These are phyloP conservation scores for Podarcis cretensis DNA, from an alignment of 2,113 vertebrate species.

Conservation along the genomic window DNA sequence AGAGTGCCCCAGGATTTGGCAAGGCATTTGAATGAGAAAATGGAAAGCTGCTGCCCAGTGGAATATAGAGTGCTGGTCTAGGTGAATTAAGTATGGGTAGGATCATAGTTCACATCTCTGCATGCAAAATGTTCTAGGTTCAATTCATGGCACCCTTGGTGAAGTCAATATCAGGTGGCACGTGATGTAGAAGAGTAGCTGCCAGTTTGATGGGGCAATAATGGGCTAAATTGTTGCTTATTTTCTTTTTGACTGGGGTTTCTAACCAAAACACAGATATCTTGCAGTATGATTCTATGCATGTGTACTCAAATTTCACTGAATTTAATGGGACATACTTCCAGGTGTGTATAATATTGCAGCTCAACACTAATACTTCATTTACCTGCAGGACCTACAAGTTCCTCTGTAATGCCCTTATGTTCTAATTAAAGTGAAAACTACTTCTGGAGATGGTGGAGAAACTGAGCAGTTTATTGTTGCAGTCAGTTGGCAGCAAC, in stretches of 20 bases:
- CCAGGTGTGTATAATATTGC: no score
- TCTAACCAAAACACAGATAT: no score
- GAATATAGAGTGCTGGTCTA: background rate
- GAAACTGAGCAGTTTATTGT: background rate
- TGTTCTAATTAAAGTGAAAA: background rate
- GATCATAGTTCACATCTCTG: background rate
- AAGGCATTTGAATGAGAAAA: background rate
- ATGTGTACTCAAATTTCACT: no score
- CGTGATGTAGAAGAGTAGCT: background rate
- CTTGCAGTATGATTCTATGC: no score
- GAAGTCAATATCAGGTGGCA: background rate
- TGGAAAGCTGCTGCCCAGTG: background rate
- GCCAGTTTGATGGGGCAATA: background rate
- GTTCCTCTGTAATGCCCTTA: background rate
- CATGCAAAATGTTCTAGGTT: background rate
- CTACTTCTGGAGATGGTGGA: background rate
- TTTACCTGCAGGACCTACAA: background rate
- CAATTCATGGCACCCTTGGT: background rate
- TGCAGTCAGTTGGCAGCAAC: background rate
- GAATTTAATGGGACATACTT: no score
- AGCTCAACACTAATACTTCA: background rate
- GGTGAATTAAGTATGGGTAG: background rate
- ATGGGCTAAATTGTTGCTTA: background rate
- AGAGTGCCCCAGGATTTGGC: background rate
- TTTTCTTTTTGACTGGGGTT: no score